A percentile compares a stretch with the other conserved stretches of the same genome.
phyloP scores from a whole-genome alignment of 2,888 invertebrate genomes.

The Agriopis leucophaearia region DNA sequence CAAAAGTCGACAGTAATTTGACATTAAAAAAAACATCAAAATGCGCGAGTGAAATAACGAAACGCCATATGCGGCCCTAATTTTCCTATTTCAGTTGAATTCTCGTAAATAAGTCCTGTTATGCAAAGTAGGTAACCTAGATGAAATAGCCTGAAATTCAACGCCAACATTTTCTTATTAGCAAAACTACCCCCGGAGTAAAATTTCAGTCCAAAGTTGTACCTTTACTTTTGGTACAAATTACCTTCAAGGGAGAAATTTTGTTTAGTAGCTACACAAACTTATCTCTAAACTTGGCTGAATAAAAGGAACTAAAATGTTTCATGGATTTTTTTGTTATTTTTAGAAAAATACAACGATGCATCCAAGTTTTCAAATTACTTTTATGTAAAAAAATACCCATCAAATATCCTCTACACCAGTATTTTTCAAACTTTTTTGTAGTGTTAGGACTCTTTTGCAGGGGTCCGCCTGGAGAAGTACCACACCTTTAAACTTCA shows the following conservation, averaged over 20 bases:
- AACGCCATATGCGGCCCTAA: not conserved
- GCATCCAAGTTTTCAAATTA: no score
- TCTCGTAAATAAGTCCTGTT: not conserved
- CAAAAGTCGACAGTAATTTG: no score
- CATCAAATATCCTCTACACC: no score
- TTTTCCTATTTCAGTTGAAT: not conserved
- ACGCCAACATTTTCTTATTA: constrained; percentile 26
- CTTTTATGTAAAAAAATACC: no score
- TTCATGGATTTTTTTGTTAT: no score
- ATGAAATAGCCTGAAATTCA: constrained; percentile 22
- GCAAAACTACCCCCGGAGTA: constrained; percentile 19
- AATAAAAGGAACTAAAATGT: not conserved
- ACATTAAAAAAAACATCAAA: no score
- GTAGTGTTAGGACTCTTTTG: no score
- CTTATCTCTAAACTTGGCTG: not conserved
- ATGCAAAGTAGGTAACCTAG: not conserved
- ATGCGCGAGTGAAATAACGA: no score
- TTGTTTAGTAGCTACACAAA: not conserved
- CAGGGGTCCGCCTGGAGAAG: no score
- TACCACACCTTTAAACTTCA: no score
- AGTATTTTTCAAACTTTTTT: no score
- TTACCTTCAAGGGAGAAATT: constrained; percentile 17
- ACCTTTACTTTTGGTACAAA: constrained; percentile 12
- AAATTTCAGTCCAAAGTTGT: constrained; percentile 18
- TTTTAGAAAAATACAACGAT: no score